phyloP scores from a whole-genome alignment of 2,888 invertebrate genomes.

The Digitonthophagus gazella region DNA sequence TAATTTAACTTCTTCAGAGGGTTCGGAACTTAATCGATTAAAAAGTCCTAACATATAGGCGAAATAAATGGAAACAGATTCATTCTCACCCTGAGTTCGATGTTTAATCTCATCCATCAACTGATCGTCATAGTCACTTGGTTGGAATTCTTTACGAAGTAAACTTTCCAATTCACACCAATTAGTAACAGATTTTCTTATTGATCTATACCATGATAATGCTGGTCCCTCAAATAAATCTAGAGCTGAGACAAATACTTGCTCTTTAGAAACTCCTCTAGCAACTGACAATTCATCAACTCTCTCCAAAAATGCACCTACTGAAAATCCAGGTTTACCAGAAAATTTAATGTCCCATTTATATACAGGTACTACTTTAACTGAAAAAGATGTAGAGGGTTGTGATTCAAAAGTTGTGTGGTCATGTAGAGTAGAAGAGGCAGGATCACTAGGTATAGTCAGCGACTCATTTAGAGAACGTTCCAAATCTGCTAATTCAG shows the following conservation, averaged over 20 bases:
- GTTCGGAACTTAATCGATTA: background rate
- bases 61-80: conserved; percentile 29
- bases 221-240: conserved; percentile 18
- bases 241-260: background rate
- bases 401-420: background rate
- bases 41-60: conserved; percentile 20
- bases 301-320: background rate
- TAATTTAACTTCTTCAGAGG: conserved; percentile 2
- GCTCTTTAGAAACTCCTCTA: background rate
- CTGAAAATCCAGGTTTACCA: background rate
- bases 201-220: conserved; percentile 27
- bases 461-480: background rate
- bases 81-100: conserved; percentile 35
- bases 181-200: conserved; percentile 1
- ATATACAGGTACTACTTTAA: no score
- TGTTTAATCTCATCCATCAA: conserved; percentile 34
- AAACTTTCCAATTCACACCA: conserved; percentile 23
- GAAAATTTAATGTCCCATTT: background rate
- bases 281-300: background rate
- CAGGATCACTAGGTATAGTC: background rate
- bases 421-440: background rate
- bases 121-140: conserved; percentile 32
- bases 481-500: background rate
- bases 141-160: conserved; percentile 29
- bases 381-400: background rate